Evolutionary conservation across 1,140 invertebrate species (phyloP), one percentile per base, ranked within the genome.

Genomic region (Panulirus ornatus): DNA sequence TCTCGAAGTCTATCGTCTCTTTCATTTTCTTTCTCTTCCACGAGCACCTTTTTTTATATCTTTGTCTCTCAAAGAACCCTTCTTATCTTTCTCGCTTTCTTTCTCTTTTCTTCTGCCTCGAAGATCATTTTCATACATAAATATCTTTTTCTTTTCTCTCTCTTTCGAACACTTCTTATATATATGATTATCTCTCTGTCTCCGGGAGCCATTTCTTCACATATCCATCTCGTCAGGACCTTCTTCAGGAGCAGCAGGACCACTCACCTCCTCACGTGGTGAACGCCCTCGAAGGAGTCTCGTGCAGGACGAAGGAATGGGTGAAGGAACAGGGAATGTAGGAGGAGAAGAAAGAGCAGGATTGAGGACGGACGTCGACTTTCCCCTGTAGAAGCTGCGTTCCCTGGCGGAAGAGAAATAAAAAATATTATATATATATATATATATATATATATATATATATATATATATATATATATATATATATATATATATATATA

Each of bases 371-470:
- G n/a, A n/a, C n/a, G n/a, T n/a, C 51, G 51, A 11, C 22, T 11
- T 22, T 11, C 11, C 11, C 51, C 11, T 11, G 22, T 58, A 58
- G 22, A 58, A 22, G 22, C 22, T 22, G 51, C 11, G 51, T 58
- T 11, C 11, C 11, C 11, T 58, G 22, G 22, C 11, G 51, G 22
- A 22, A 11, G 51, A 11, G 22, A 58, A 58, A 58, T 22, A 58
- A 58, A 58, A 22, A 58, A 58, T 11, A 58, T 58, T 58, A 58
- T 11, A 11, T 58, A 58, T 58, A 58, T 58, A 58, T 58, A 58
- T 58, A 58, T 58, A 58, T 58, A 58, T 58, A 58, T 58, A 58
- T 58, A 58, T 58, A 58, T 58, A 58, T 58, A 58, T 58, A 58
- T 58, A 58, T 58, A 58, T 58, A 58, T 58, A 58, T 58, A 58